Evolutionary conservation across 53 echinoderm and acorn worm genomes (phyloP).

Genomic region (Arbacia lixula): DNA sequence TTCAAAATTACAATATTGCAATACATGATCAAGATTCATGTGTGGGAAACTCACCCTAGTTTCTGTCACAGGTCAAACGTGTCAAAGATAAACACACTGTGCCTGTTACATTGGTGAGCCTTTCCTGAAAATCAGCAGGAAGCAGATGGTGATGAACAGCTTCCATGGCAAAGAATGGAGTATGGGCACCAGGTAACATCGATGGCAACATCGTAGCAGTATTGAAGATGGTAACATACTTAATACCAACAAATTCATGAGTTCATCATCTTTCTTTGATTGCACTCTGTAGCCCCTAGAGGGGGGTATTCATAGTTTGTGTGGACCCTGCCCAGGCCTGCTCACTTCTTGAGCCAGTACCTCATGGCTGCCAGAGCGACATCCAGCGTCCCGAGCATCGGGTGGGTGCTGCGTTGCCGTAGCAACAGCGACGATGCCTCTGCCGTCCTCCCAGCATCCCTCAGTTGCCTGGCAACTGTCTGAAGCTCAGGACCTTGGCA

Average conservation of each 20-base stretch:
- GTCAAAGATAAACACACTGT: too few relatives aligned
- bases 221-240: too few relatives aligned
- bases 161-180: neutral
- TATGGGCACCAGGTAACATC: neutral
- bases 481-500: constrained; percentile 53
- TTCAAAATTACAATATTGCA: too few relatives aligned
- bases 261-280: neutral
- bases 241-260: neutral
- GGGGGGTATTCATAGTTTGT: neutral
- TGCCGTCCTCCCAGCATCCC: constrained; percentile 66
- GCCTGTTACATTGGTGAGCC: too few relatives aligned
- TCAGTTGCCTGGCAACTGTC: constrained; percentile 71
- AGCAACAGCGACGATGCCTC: constrained; percentile 84
- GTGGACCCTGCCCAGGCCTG: neutral
- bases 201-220: too few relatives aligned
- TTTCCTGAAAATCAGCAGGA: too few relatives aligned
- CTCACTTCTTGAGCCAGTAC: constrained; percentile 80
- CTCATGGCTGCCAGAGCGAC: constrained; percentile 75
- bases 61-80: too few relatives aligned
- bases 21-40: too few relatives aligned
- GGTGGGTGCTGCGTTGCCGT: constrained; percentile 70
- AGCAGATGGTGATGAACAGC: too few relatives aligned
- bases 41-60: too few relatives aligned
- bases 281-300: too few relatives aligned
- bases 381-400: constrained; percentile 81